phyloP scores from a whole-genome alignment of 30 jellyfish, hydroid and myxozoan species.

The Hydractinia echinata region DNA sequence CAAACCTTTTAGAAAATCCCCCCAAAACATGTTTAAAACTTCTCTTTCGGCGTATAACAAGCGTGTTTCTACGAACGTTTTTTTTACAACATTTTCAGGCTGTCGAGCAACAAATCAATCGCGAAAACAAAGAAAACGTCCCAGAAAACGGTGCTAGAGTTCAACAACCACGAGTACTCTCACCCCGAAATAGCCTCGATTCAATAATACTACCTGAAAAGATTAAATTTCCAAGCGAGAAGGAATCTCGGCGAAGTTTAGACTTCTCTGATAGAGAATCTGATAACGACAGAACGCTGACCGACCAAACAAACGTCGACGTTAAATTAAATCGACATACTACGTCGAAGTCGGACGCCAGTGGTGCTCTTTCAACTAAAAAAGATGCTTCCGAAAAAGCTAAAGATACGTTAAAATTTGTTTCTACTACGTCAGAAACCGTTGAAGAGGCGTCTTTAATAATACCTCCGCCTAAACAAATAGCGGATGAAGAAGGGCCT shows the following conservation, averaged over 20 bases:
- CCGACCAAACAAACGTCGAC: background rate
- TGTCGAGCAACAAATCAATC: slow-evolving; percentile 64
- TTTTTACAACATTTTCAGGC: slow-evolving; percentile 43
- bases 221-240: slow-evolving; percentile 18
- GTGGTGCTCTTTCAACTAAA: slow-evolving; percentile 26
- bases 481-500: background rate
- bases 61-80: background rate
- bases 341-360: slow-evolving; percentile 38
- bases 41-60: too few species aligned
- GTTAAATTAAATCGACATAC: slow-evolving; percentile 60
- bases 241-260: slow-evolving; percentile 43
- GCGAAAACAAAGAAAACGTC: slow-evolving; percentile 41
- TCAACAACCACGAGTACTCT: slow-evolving; percentile 36
- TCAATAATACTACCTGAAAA: slow-evolving; percentile 15
- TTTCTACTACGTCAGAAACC: background rate
- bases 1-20: too few species aligned
- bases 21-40: too few species aligned
- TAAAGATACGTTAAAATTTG: background rate
- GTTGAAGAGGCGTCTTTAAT: slow-evolving; percentile 11
- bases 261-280: slow-evolving; percentile 21
- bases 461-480: too few species aligned
- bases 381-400: slow-evolving; percentile 15
- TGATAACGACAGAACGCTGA: background rate
- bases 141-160: background rate
- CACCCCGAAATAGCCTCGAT: slow-evolving; percentile 38